Evolutionary conservation across 2,888 invertebrate genomes (phyloP).

Genomic region (Ectemnius lituratus): DNA sequence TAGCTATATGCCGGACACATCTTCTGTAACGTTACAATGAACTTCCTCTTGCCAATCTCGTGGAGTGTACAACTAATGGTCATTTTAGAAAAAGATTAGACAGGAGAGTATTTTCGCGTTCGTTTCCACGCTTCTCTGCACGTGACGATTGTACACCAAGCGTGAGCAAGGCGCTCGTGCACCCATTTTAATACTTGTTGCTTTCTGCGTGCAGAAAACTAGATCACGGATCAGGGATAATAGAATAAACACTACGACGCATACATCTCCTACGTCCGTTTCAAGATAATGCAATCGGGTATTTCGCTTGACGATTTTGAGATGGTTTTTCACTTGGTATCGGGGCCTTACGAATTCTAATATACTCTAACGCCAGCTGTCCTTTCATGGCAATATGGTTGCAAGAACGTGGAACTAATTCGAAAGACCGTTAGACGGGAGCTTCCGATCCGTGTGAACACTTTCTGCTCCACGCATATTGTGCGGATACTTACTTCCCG

Average conservation of each 20-base stretch:
- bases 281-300: constrained; percentile 14
- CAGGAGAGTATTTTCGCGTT: not conserved
- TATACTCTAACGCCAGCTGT: constrained; percentile 35
- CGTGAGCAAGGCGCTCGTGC: not conserved
- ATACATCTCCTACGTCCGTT: constrained; percentile 7
- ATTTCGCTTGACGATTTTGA: constrained; percentile 37
- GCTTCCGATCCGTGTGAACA: not conserved
- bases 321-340: constrained; percentile 51
- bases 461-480: not conserved
- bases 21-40: too few relatives aligned
- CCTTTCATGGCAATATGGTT: constrained; percentile 20
- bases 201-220: constrained; percentile 42
- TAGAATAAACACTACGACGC: not conserved
- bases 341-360: constrained; percentile 58
- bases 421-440: not conserved
- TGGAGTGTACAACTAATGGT: too few relatives aligned
- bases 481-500: not conserved
- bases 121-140: constrained; percentile 9
- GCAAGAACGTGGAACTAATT: not conserved
- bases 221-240: constrained; percentile 1
- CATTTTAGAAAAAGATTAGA: not conserved
- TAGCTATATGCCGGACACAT: too few relatives aligned
- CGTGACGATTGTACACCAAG: not conserved
- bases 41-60: too few relatives aligned
- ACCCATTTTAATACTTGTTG: constrained; percentile 13